phyloP scores from a whole-genome alignment of 1,140 invertebrate genomes.

The Parasteatoda tepidariorum region DNA sequence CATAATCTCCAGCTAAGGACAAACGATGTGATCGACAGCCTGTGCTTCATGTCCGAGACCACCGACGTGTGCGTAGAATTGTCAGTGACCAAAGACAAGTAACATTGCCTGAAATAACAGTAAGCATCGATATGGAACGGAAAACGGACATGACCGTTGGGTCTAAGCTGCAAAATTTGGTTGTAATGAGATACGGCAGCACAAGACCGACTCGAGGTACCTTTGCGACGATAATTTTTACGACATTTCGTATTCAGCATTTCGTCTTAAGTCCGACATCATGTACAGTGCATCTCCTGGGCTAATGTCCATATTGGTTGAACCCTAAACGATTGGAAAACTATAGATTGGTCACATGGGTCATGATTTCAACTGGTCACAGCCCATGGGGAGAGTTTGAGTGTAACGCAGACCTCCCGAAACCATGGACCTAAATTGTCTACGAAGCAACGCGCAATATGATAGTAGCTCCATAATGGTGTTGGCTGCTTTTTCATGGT shows the following conservation, averaged over 20 bases:
- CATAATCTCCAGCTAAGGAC: not conserved
- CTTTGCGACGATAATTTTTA: too few species aligned
- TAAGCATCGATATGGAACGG: not conserved
- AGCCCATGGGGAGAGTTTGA: too few species aligned
- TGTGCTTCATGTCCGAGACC: not conserved
- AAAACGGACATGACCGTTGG: not conserved
- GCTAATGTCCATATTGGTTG: not conserved
- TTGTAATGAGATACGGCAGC: not conserved
- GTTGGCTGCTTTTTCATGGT: too few species aligned
- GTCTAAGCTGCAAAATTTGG: not conserved
- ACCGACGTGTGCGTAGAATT: not conserved
- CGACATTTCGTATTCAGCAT: too few species aligned
- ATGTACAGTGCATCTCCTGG: not conserved
- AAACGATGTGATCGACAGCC: not conserved
- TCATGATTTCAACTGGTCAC: too few species aligned
- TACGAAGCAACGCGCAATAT: too few species aligned
- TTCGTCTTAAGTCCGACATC: not conserved
- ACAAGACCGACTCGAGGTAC: not conserved
- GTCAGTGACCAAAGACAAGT: not conserved
- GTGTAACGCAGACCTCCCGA: too few species aligned
- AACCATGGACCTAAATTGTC: too few species aligned
- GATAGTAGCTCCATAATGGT: too few species aligned
- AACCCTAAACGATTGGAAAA: not conserved
- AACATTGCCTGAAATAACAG: not conserved
- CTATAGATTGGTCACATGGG: not conserved